These are phyloP conservation scores for Agonopterix heracliana DNA, from an alignment of 2,888 invertebrate species.

Conservation along the genomic window DNA sequence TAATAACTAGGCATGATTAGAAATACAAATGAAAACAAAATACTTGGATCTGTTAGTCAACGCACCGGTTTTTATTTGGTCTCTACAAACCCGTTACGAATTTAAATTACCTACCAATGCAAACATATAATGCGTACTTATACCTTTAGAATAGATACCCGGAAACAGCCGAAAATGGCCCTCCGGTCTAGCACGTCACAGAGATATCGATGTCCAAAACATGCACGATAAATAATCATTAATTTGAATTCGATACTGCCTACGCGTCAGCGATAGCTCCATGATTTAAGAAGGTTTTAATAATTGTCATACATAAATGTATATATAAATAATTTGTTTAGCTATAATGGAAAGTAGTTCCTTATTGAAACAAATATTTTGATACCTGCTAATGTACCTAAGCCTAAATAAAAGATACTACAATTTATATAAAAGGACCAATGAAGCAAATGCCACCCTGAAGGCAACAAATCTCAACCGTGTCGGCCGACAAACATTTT, in stretches of 20 bases:
- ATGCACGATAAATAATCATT: conserved; percentile 54
- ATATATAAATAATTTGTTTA: not conserved
- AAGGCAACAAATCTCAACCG: conserved; percentile 61
- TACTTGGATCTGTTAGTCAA: too few species aligned
- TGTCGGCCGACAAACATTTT: conserved; percentile 65
- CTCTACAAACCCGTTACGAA: too few species aligned
- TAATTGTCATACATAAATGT: conserved; percentile 1
- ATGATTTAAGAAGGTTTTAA: conserved; percentile 43
- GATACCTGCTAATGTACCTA: conserved; percentile 36
- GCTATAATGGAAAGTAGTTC: not conserved
- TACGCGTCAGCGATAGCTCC: conserved; percentile 41
- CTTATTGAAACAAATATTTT: conserved; percentile 15
- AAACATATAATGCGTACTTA: too few species aligned
- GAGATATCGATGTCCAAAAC: conserved; percentile 41
- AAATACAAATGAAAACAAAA: too few species aligned
- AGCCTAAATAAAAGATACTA: conserved; percentile 11
- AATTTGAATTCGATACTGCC: conserved; percentile 63
- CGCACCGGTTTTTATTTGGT: too few species aligned
- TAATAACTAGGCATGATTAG: too few species aligned
- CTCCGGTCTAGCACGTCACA: conserved; percentile 33
- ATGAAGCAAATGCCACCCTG: conserved; percentile 66
- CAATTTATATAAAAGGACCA: conserved; percentile 43
- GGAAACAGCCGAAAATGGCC: conserved; percentile 58
- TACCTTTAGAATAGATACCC: conserved; percentile 30
- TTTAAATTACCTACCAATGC: too few species aligned